These are phyloP conservation scores for Thalassophryne amazonica DNA, from an alignment of 2,797 vertebrate genomes.

Conservation along the genomic window DNA sequence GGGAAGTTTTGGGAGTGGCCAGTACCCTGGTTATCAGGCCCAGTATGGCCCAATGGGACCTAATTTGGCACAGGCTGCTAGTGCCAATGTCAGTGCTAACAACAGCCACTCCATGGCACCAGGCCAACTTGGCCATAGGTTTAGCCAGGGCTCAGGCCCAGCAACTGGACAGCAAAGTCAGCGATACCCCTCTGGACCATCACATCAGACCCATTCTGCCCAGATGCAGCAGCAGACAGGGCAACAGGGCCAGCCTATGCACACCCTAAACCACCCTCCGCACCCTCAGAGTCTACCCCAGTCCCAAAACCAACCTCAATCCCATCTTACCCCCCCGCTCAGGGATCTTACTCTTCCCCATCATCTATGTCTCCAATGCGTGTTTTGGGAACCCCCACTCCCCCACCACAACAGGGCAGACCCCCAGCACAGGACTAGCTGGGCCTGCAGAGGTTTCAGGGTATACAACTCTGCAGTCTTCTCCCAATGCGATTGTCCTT, in stretches of 20 bases:
- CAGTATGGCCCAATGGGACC: conserved; percentile 91
- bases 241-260: conserved; percentile 95
- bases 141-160: conserved; percentile 78
- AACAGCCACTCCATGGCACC: conserved; percentile 86
- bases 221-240: conserved; percentile 87
- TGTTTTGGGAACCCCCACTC: conserved; percentile 91
- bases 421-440: conserved; percentile 90
- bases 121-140: conserved; percentile 80
- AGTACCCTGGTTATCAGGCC: conserved; percentile 79
- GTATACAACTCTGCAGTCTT: conserved; percentile 87
- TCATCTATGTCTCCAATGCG: conserved; percentile 98
- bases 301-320: conserved; percentile 58
- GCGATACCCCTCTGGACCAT: conserved; percentile 81
- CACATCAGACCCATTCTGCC: conserved; percentile 55
- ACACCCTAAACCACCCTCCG: conserved; percentile 84
- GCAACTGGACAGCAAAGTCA: conserved; percentile 84
- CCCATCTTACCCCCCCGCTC: conserved; percentile 83
- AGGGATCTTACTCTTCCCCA: conserved; percentile 95
- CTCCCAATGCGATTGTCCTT: conserved; percentile 84
- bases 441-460: conserved; percentile 84
- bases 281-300: conserved; percentile 84
- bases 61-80: conserved; percentile 91
- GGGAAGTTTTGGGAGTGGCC: conserved; percentile 65
- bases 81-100: conserved; percentile 86
- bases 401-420: conserved; percentile 90